phyloP scores from a whole-genome alignment of 1,140 invertebrate genomes.

The Hyles vespertilio region DNA sequence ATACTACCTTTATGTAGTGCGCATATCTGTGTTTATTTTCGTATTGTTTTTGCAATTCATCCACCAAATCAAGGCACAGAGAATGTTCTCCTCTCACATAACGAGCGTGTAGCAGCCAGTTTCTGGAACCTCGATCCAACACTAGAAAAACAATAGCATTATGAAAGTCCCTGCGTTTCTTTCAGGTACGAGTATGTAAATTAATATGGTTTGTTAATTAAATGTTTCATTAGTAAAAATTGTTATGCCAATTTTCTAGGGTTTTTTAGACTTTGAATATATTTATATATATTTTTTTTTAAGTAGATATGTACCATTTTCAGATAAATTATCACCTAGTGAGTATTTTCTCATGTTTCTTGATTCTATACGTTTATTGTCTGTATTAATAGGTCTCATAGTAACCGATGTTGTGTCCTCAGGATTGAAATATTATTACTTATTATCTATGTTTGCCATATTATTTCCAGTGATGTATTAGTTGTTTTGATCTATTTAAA shows the following conservation, averaged over 20 bases:
- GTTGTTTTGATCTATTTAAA: no score
- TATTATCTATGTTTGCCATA: no score
- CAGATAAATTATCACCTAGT: slow-evolving; percentile 10
- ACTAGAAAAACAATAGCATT: slow-evolving; percentile 30
- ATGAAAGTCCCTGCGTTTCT: background rate
- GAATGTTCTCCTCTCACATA: slow-evolving; percentile 60
- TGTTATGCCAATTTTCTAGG: no score
- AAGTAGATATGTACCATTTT: slow-evolving; percentile 9
- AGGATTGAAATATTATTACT: no score
- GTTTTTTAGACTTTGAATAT: no score
- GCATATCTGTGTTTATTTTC: slow-evolving; percentile 60
- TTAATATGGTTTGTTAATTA: no score
- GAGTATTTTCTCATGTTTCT: slow-evolving; percentile 7
- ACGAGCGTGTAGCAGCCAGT: slow-evolving; percentile 57
- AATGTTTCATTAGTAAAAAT: no score
- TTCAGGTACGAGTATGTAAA: no score
- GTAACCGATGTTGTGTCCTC: background rate
- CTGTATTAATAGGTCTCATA: background rate
- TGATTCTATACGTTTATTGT: no score
- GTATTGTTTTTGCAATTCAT: slow-evolving; percentile 44
- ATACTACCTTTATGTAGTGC: slow-evolving; percentile 55
- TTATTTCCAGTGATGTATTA: no score
- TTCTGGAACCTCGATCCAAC: slow-evolving; percentile 36
- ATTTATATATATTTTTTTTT: no score
- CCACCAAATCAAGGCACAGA: slow-evolving; percentile 45